Evolutionary conservation across 37 sponge, comb jelly and placozoan genomes (phyloP), one percentile per base, ranked within the genome.

Genomic region (Tethya wilhelma): DNA sequence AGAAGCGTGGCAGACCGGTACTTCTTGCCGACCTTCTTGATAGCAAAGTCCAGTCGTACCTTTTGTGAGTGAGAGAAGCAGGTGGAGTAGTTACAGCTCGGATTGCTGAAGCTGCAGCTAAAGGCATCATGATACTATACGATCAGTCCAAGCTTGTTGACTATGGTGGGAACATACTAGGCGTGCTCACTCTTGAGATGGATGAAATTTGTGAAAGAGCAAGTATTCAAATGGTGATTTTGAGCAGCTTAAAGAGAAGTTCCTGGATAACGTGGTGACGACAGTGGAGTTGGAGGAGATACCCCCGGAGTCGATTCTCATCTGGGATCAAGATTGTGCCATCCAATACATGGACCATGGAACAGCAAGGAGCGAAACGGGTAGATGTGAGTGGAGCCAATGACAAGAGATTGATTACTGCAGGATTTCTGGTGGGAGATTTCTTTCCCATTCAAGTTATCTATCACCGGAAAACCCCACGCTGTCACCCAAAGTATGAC

Each of bases 341-440:
- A n/a, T n/a, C n/a, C n/a, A n/a, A n/a, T n/a, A n/a, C 38, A 44
- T 81, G 82, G 82, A 71, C 71, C 56, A 70, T 81, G 82, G 82
- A 68, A 20, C 8, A 28, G 31, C 59, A 74, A 69, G 82, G 82
- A 30, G 33, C 69, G 37, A 81, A 55, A 38, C 36, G 71, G 11
- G 82, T 81, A 14, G 82, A 68, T 29, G 62, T 81, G 22, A 53
- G 34, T 49, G 72, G 72, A 22, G 56, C 58, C 14, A 56, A 73
- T 53, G 60, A 81, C 59, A 81, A 81, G 64, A n/a, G n/a, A n/a
- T n/a, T n/a, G n/a, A n/a, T n/a, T n/a, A n/a, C n/a, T n/a, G n/a
- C n/a, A n/a, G n/a, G n/a, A n/a, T n/a, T n/a, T n/a, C n/a, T n/a
- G n/a, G n/a, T n/a, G n/a, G n/a, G n/a, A n/a, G n/a, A n/a, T n/a